Evolutionary conservation across 2,888 invertebrate species (phyloP), one percentile per base, ranked within the genome.

Genomic region (Octodonta nipae): DNA sequence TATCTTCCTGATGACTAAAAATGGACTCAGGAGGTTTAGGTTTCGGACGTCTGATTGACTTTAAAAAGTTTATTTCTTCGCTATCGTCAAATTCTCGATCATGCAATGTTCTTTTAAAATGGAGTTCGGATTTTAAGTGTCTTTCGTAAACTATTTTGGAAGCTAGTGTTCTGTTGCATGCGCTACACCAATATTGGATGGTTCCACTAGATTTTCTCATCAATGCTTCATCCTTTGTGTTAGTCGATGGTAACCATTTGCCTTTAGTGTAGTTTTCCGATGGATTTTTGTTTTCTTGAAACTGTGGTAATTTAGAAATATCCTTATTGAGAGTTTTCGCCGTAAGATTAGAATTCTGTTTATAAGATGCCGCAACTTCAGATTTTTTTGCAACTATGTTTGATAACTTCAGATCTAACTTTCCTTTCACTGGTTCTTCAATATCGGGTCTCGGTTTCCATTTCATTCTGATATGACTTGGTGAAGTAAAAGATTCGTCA

Each of bases 131-230:
- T 57, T 72, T 71, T 33, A 85, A 58, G 57, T 86, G 86, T 40
- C 79, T 73, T 40, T 82, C 78, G 56, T 82, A 86, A 43, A 82
- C 74, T 16, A 71, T 60, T 56, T 75, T 73, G 1, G 80, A 80
- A 8, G 81, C 78, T 5, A 86, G 65, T 32, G 76, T 68, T 32
- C 85, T 67, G 45, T 83, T 81, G 52, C 86, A 86, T 13, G 82
- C 78, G 35, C 76, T 77, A 52, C 85, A 85, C 82, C 82, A 83
- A 55, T 77, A 83, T 45, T 76, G 74, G 3, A 74, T 67, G 1
- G 68, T 56, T 34, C 60, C 58, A 37, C 50, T 54, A 0, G 58
- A 57, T 47, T 61, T 59, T 43, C 52, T 47, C 25, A 61, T 60
- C 45, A 54, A 59, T 27, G 49, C 48, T 20, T 47, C 45, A 10